Percentiles rank a stretch among this genome's conserved stretches.
These are phyloP conservation scores for Gymnothorax reevesii DNA, from an alignment of 2,797 vertebrate genomes.

Conservation along the genomic window DNA sequence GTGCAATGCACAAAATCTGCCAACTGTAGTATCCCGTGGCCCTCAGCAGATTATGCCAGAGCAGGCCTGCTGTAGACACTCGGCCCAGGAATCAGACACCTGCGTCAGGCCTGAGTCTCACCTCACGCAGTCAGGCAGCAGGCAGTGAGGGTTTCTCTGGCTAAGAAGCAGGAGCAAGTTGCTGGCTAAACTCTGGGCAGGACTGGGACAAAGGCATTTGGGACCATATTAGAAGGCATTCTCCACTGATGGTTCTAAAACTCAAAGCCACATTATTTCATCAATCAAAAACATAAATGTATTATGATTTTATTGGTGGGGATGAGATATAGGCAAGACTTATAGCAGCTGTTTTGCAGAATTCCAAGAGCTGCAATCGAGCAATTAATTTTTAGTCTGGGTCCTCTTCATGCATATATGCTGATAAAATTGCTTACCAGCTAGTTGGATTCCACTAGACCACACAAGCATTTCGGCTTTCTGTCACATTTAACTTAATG, in stretches of 20 bases:
- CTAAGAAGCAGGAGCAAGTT: slow-evolving; percentile 67
- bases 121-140: slow-evolving; percentile 74
- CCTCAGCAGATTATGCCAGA: slow-evolving; percentile 25
- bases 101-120: slow-evolving; percentile 76
- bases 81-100: slow-evolving; percentile 56
- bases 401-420: slow-evolving; percentile 66
- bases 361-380: slow-evolving; percentile 29
- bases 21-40: slow-evolving; percentile 19
- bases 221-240: slow-evolving; percentile 35
- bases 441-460: slow-evolving; percentile 56
- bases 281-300: slow-evolving; percentile 41
- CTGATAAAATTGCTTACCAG: slow-evolving; percentile 58
- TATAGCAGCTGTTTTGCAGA: slow-evolving; percentile 45
- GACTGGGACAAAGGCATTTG: slow-evolving; percentile 66
- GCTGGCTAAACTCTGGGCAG: slow-evolving; percentile 79
- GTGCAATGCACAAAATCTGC: slow-evolving; percentile 28
- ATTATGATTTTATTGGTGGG: slow-evolving; percentile 32
- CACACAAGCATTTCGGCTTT: slow-evolving; percentile 52
- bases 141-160: slow-evolving; percentile 68
- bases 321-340: neutral
- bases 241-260: slow-evolving; percentile 42
- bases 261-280: slow-evolving; percentile 34
- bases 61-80: slow-evolving; percentile 22
- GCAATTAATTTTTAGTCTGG: slow-evolving; percentile 35
- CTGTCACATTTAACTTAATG: slow-evolving; percentile 51